Percentiles rank a stretch among this genome's conserved stretches.
Evolutionary conservation across 2,888 invertebrate species (phyloP).

Genomic region (Baccha elongata): DNA sequence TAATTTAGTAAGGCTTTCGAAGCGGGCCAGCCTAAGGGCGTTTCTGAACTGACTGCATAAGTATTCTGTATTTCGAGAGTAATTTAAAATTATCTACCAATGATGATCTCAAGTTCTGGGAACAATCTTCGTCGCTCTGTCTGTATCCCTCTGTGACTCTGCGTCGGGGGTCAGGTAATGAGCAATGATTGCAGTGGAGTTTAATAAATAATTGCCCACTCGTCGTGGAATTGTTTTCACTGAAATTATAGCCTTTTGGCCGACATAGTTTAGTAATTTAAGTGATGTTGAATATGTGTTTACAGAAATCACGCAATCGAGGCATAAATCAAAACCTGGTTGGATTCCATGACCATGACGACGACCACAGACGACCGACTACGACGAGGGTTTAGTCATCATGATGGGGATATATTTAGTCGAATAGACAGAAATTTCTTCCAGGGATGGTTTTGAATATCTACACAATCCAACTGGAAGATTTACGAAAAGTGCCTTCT

Average conservation of each 20-base stretch:
- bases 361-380: neutral
- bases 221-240: conserved; percentile 67
- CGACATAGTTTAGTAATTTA: conserved; percentile 63
- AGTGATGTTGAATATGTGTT: conserved; percentile 50
- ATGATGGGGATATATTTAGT: conserved; percentile 17
- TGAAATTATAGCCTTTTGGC: conserved; percentile 72
- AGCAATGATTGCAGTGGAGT: conserved; percentile 72
- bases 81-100: conserved; percentile 70
- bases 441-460: conserved; percentile 31
- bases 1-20: conserved; percentile 65
- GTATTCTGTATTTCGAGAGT: conserved; percentile 47
- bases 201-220: conserved; percentile 73
- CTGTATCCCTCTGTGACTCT: neutral
- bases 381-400: conserved; percentile 35
- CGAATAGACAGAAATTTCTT: conserved; percentile 41
- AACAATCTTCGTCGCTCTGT: conserved; percentile 49
- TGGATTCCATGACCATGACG: conserved; percentile 23
- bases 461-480: neutral
- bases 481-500: neutral
- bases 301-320: conserved; percentile 62
- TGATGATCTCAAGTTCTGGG: conserved; percentile 74
- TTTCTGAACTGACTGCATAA: conserved; percentile 16
- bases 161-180: conserved; percentile 61
- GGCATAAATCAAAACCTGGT: conserved; percentile 49
- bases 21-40: conserved; percentile 63